Evolutionary conservation across 2,797 vertebrate species (phyloP).

Genomic region (Chelon labrosus): DNA sequence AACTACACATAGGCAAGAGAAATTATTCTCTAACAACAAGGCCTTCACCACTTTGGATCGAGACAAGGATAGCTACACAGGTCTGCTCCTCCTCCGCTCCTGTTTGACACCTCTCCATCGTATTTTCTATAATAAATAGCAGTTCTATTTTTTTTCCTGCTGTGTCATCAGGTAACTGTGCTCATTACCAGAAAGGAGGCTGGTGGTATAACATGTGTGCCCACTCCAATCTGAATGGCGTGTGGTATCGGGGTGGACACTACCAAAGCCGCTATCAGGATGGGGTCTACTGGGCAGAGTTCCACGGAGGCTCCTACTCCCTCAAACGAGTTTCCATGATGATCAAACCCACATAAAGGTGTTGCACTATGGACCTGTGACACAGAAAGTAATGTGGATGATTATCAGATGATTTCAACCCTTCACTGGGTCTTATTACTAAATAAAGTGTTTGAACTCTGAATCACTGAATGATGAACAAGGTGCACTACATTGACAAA

Average conservation of each 20-base stretch:
- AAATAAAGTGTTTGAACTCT: not conserved
- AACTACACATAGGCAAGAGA: too few relatives aligned
- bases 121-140: not conserved
- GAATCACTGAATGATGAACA: not conserved
- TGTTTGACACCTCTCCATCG: constrained; percentile 2
- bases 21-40: too few relatives aligned
- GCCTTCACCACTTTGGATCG: constrained; percentile 93
- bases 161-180: constrained; percentile 89
- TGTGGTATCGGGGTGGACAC: constrained; percentile 93
- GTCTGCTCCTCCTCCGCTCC: constrained; percentile 64
- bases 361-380: constrained; percentile 3
- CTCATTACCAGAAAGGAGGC: constrained; percentile 93
- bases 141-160: not conserved
- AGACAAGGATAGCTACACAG: constrained; percentile 90
- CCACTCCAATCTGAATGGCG: constrained; percentile 93
- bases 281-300: too few relatives aligned
- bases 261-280: constrained; percentile 94
- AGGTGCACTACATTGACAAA: not conserved
- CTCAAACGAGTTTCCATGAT: constrained; percentile 91
- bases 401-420: not conserved
- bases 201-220: constrained; percentile 97
- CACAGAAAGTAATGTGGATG: not conserved
- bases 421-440: not conserved
- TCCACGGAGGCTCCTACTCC: constrained; percentile 92
- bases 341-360: constrained; percentile 82